Conservation (phyloP, 2,797 vertebrate species). For the Mus spretus region DNA sequence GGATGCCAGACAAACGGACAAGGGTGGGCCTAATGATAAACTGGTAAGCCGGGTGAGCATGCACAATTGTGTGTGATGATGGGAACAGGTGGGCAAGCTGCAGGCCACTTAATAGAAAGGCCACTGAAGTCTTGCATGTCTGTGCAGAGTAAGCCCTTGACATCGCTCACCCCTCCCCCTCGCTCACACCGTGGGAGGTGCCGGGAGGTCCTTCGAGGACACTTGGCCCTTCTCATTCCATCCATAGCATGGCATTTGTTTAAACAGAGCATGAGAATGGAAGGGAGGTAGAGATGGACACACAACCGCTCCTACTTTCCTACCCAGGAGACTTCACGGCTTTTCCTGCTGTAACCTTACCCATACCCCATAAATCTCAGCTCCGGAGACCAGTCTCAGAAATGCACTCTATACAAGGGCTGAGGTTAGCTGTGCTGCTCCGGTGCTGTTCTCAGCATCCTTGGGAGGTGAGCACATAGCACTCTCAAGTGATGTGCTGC, state of each 20-base stretch:
- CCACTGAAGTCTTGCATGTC: neutral
- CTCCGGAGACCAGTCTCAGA: neutral
- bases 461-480: neutral
- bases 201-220: slow-evolving; percentile 50
- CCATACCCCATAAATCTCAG: neutral
- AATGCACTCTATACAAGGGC: neutral
- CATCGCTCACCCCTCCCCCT: neutral
- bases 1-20: neutral
- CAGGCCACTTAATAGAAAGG: neutral
- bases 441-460: neutral
- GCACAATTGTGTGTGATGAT: neutral
- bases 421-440: neutral
- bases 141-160: neutral
- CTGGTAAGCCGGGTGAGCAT: neutral
- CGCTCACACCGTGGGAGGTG: neutral
- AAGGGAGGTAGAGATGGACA: neutral
- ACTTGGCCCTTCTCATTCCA: slow-evolving; percentile 43
- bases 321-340: neutral
- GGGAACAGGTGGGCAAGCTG: neutral
- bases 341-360: neutral
- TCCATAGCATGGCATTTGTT: neutral
- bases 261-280: neutral
- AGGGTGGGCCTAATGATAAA: neutral
- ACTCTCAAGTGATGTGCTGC: neutral
- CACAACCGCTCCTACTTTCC: neutral